A percentile compares a stretch with the other conserved stretches of the same genome.
These are phyloP conservation scores for Bombus cullumanus DNA, from an alignment of 1,140 invertebrate genomes.

Conservation along the genomic window DNA sequence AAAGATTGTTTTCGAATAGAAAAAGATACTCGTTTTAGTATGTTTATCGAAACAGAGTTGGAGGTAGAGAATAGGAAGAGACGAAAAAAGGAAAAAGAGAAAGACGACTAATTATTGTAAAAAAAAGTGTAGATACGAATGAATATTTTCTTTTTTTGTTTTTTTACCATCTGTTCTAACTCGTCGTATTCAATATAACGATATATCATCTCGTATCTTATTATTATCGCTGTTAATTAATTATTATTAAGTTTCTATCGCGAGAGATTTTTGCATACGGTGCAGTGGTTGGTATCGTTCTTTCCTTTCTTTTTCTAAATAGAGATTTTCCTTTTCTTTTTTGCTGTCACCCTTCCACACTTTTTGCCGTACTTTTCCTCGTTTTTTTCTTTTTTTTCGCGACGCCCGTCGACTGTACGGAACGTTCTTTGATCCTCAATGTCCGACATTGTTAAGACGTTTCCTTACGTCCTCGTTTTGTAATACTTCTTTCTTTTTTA, in stretches of 20 bases:
- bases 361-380: neutral
- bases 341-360: constrained; percentile 20
- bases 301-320: constrained; percentile 10
- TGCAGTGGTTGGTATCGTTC: constrained; percentile 60
- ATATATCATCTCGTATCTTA: constrained; percentile 63
- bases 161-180: constrained; percentile 61
- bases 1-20: neutral
- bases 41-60: neutral
- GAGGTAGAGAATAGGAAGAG: neutral
- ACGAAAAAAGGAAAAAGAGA: constrained; percentile 5
- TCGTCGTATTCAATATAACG: constrained; percentile 51
- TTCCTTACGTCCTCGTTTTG: neutral
- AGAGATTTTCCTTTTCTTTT: constrained; percentile 52
- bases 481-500: constrained; percentile 20
- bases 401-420: constrained; percentile 38
- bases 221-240: constrained; percentile 65
- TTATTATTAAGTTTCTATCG: constrained; percentile 61
- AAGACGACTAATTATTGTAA: constrained; percentile 53
- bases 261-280: constrained; percentile 66
- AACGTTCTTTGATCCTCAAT: constrained; percentile 7
- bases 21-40: neutral
- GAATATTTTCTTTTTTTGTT: constrained; percentile 64
- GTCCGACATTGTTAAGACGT: constrained; percentile 52
- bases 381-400: constrained; percentile 14
- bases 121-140: constrained; percentile 70